A percentile compares a stretch with the other conserved stretches of the same genome.
Evolutionary conservation across 1,140 invertebrate genomes (phyloP).

Genomic region (Akabosia matsudoensis): DNA sequence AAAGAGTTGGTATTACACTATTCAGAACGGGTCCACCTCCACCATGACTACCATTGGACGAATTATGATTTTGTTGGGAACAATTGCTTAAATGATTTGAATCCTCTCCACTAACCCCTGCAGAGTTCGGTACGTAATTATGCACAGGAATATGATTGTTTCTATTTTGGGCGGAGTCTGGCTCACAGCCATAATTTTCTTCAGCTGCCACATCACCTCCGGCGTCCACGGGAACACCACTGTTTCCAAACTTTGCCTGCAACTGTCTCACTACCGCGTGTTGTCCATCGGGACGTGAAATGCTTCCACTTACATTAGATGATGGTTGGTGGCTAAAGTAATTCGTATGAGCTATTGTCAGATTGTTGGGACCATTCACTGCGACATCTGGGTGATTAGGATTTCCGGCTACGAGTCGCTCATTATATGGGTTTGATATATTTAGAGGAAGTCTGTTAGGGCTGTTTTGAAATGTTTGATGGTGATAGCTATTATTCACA

Average conservation of each 20-base stretch:
- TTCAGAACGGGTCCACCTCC: conserved; percentile 1
- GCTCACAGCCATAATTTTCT: background rate
- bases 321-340: background rate
- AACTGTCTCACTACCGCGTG: conserved; percentile 38
- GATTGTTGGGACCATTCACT: conserved; percentile 6
- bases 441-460: conserved; percentile 2
- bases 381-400: conserved; percentile 7
- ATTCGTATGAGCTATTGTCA: conserved; percentile 15
- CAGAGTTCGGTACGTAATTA: background rate
- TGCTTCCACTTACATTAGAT: background rate
- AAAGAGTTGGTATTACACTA: conserved; percentile 24
- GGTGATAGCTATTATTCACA: background rate
- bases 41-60: conserved; percentile 9
- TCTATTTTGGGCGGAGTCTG: conserved; percentile 7
- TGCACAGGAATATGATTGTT: conserved; percentile 22
- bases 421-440: conserved; percentile 1
- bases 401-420: background rate
- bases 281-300: conserved; percentile 6
- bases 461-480: background rate
- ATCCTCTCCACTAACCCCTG: background rate
- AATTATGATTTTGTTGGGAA: conserved; percentile 28
- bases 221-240: background rate
- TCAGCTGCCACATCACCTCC: conserved; percentile 20
- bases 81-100: background rate
- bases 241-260: conserved; percentile 38